Percentiles rank a stretch among this genome's conserved stretches.
phyloP scores from a whole-genome alignment of 2,113 vertebrate genomes.

The Tachuris rubrigastra region DNA sequence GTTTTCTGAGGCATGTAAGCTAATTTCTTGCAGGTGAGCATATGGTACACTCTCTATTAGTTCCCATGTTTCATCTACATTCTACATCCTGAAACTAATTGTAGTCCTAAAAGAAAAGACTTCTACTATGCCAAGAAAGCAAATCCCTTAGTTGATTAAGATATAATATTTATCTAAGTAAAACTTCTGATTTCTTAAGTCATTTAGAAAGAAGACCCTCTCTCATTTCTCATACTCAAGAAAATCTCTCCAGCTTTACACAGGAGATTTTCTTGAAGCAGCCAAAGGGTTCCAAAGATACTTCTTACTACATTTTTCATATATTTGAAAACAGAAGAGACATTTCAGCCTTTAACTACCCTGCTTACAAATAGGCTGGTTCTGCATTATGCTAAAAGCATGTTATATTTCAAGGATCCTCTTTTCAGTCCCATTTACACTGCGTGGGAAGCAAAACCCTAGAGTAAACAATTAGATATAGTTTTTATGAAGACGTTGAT shows the following conservation, averaged over 20 bases:
- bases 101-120: too few relatives aligned
- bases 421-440: not conserved
- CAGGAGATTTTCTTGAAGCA: not conserved
- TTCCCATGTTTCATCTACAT: too few relatives aligned
- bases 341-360: not conserved
- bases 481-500: not conserved
- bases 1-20: too few relatives aligned
- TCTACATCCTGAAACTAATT: too few relatives aligned
- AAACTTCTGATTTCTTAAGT: too few relatives aligned
- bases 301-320: not conserved
- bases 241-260: not conserved
- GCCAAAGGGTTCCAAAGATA: not conserved
- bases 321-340: not conserved
- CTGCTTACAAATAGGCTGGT: not conserved
- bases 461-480: not conserved
- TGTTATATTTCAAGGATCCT: not conserved
- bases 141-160: too few relatives aligned
- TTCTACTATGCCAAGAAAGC: too few relatives aligned
- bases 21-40: too few relatives aligned
- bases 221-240: not conserved
- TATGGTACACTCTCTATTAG: too few relatives aligned
- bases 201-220: too few relatives aligned
- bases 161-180: too few relatives aligned
- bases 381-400: not conserved
- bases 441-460: not conserved